Evolutionary conservation across 1,140 invertebrate genomes (phyloP).

Genomic region (Luehdorfia chinensis): DNA sequence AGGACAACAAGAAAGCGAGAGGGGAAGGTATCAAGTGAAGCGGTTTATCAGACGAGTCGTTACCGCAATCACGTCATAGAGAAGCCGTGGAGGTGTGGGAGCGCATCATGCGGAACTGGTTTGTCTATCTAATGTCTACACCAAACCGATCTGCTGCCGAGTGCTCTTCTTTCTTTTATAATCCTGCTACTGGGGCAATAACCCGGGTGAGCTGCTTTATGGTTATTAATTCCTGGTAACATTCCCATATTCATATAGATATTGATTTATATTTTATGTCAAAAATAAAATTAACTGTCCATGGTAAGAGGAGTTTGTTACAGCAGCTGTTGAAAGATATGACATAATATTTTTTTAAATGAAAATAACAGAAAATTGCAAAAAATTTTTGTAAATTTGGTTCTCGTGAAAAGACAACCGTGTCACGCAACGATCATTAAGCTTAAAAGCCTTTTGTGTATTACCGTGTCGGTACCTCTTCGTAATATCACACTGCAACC

Average conservation of each 20-base stretch:
- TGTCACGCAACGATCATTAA: conserved; percentile 34
- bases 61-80: conserved; percentile 47
- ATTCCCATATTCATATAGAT: too few relatives aligned
- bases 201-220: neutral
- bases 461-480: conserved; percentile 21
- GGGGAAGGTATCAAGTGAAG: conserved; percentile 60
- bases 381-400: conserved; percentile 1
- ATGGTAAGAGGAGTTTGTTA: neutral
- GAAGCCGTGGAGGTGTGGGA: conserved; percentile 70
- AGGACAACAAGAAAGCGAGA: conserved; percentile 33
- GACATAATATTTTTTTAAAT: neutral
- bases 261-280: neutral
- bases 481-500: conserved; percentile 26
- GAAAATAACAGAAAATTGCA: conserved; percentile 7
- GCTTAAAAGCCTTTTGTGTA: conserved; percentile 22
- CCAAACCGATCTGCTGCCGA: conserved; percentile 30
- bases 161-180: conserved; percentile 43
- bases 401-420: conserved; percentile 6
- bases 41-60: conserved; percentile 52
- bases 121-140: conserved; percentile 50
- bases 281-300: conserved; percentile 3
- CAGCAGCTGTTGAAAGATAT: neutral
- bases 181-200: conserved; percentile 21
- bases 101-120: conserved; percentile 46
- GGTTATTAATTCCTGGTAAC: neutral